Evolutionary conservation across 2,888 invertebrate species (phyloP), one percentile per base, ranked within the genome.

Genomic region (Plagiodera versicolora): DNA sequence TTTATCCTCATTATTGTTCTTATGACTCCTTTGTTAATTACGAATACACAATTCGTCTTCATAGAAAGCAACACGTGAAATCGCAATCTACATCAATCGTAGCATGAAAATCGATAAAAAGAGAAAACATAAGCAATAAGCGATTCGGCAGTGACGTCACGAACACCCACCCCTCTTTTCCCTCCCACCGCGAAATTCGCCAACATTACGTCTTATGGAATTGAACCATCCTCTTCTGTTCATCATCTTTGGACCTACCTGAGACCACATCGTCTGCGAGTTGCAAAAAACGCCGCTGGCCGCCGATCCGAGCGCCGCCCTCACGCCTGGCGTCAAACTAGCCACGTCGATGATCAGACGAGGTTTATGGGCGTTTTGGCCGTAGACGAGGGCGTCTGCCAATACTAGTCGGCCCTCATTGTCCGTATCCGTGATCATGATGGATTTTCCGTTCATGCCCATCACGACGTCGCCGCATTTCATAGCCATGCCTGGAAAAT

Each of bases 281-380:
- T 83, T 86, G 52, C 82, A 81, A 73, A 82, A 87, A 8, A 83
- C 85, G 6, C 84, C 87, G 45, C 83, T 76, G 1, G 84, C 84
- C 3, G 80, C 81, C 6, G 81, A 78, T 1, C 86, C 86, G 24
- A 86, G 72, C 10, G 85, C 84, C 18, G 83, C 79, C 49, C 78
- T 74, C 44, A 84, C 81, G 16, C 79, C 86, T 17, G 83, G 85
- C 32, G 90, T 89, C 52, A 90, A 81, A 28, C 89, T 89, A 19
- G 89, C 90, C 66, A 91, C 84, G 72, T 90, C 90, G 17, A 91
- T 76, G 32, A 90, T 83, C 17, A 88, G 80, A 39, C 82, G 77
- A 0, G 90, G 87, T 49, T 83, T 83, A 75, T 85, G 82, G 67
- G 68, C 57, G 14, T 79, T 73, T 77, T 85, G 81, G 0, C 78